Percentiles rank a stretch among this genome's conserved stretches.
phyloP scores from a whole-genome alignment of 2,797 vertebrate genomes.

The Hemitrygon akajei region DNA sequence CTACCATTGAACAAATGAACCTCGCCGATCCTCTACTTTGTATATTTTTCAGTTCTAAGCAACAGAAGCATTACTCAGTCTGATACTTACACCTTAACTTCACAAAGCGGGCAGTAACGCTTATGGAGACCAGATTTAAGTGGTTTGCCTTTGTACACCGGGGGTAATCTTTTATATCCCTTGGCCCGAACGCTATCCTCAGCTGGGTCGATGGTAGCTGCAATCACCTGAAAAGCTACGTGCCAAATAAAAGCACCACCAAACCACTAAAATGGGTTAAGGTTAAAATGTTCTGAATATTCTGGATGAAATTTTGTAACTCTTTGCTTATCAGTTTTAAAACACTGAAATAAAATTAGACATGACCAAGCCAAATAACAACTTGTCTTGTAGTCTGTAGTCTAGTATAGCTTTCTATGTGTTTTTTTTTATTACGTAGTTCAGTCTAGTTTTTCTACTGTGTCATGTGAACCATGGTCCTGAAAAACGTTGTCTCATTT shows the following conservation, averaged over 20 bases:
- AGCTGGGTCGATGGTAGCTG: constrained; percentile 84
- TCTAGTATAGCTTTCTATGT: too few relatives aligned
- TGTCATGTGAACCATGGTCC: too few relatives aligned
- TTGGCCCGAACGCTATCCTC: constrained; percentile 78
- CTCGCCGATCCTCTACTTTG: too few relatives aligned
- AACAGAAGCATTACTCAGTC: too few relatives aligned
- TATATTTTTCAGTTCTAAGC: too few relatives aligned
- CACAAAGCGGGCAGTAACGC: constrained; percentile 90
- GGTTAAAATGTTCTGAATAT: neutral
- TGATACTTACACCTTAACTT: constrained; percentile 88
- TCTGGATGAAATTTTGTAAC: neutral
- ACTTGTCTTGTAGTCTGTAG: too few relatives aligned
- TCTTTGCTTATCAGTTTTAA: neutral
- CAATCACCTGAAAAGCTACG: constrained; percentile 77
- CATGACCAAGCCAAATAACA: too few relatives aligned
- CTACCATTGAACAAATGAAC: too few relatives aligned
- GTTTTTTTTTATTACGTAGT: too few relatives aligned
- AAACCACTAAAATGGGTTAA: constrained; percentile 66
- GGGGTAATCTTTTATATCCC: constrained; percentile 68
- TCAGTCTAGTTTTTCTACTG: too few relatives aligned
- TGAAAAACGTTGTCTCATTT: too few relatives aligned
- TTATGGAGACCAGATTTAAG: constrained; percentile 94
- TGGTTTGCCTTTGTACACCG: constrained; percentile 74
- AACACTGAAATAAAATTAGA: neutral
- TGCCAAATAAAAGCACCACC: constrained; percentile 76